Percentiles rank a stretch among this genome's conserved stretches.
Conservation (phyloP, 2,113 vertebrate genomes). For the Leptocoma aspasia region DNA sequence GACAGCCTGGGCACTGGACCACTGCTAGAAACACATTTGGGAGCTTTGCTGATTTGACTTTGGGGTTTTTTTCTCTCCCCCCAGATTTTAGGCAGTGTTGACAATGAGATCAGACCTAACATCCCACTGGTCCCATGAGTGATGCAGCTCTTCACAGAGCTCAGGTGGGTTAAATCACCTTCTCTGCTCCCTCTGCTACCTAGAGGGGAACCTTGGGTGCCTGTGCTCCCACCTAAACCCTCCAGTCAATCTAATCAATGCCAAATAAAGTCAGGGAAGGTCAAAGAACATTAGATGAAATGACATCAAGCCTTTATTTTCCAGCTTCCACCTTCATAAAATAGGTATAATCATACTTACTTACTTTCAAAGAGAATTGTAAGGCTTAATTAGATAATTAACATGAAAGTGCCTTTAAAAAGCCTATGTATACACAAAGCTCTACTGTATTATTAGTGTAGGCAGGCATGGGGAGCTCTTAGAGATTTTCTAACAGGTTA, state of each 20-base stretch:
- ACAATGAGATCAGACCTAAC: neutral
- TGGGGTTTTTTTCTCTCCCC: neutral
- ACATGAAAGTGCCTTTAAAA: slow-evolving; percentile 44
- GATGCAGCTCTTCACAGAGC: neutral
- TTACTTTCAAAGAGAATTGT: slow-evolving; percentile 33
- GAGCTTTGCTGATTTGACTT: neutral
- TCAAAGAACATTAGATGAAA: neutral
- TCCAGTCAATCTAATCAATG: neutral
- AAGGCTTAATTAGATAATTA: slow-evolving; percentile 68
- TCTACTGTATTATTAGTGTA: slow-evolving; percentile 62
- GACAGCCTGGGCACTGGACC: neutral
- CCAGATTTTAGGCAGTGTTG: neutral
- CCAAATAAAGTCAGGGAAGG: neutral
- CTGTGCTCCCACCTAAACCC: neutral
- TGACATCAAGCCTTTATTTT: slow-evolving; percentile 25
- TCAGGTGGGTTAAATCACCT: neutral
- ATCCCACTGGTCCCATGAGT: neutral
- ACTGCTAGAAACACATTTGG: neutral
- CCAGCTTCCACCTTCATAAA: slow-evolving; percentile 25
- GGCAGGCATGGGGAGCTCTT: slow-evolving; percentile 51
- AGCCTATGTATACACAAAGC: slow-evolving; percentile 41
- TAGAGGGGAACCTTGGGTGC: neutral
- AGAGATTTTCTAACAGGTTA: slow-evolving; percentile 47
- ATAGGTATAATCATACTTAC: slow-evolving; percentile 32
- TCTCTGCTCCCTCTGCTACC: neutral